Conservation (phyloP, 2,113 vertebrate species). For the Tamias sibiricus region DNA sequence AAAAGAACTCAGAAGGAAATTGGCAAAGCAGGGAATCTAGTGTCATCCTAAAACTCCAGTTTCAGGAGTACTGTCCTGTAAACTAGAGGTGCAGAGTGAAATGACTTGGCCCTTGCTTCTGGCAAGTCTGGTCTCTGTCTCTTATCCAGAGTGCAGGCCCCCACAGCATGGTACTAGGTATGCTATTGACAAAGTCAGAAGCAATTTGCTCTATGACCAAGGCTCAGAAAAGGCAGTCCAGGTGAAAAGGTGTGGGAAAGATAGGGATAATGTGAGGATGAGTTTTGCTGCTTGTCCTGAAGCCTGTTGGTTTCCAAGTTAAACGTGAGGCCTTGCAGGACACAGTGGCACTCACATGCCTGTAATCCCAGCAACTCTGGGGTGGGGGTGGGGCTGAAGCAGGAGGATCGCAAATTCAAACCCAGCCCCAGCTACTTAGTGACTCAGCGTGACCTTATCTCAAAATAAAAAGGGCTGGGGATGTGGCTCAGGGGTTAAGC, state of each 20-base stretch:
- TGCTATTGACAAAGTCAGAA: not conserved
- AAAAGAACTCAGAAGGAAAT: too few relatives aligned
- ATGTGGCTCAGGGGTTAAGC: too few relatives aligned
- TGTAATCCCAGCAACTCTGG: too few relatives aligned
- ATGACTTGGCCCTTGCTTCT: not conserved
- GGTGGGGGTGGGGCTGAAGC: too few relatives aligned
- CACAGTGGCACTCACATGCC: too few relatives aligned
- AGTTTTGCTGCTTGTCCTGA: not conserved
- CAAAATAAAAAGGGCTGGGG: too few relatives aligned
- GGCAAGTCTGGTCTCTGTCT: not conserved
- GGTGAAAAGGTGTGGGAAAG: not conserved
- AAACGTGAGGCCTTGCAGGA: not conserved
- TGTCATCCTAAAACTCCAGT: too few relatives aligned
- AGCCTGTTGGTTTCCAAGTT: not conserved
- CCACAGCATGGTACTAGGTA: not conserved
- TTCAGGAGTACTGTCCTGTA: not conserved
- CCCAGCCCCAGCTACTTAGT: too few relatives aligned
- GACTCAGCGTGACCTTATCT: too few relatives aligned
- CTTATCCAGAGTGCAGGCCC: not conserved
- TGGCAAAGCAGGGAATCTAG: too few relatives aligned
- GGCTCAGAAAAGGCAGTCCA: not conserved
- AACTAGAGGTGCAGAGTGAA: not conserved
- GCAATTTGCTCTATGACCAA: not conserved
- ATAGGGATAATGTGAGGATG: not conserved
- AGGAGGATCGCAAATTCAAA: too few relatives aligned